These are phyloP conservation scores for Helleia helle DNA, from an alignment of 2,888 invertebrate species.

Conservation along the genomic window DNA sequence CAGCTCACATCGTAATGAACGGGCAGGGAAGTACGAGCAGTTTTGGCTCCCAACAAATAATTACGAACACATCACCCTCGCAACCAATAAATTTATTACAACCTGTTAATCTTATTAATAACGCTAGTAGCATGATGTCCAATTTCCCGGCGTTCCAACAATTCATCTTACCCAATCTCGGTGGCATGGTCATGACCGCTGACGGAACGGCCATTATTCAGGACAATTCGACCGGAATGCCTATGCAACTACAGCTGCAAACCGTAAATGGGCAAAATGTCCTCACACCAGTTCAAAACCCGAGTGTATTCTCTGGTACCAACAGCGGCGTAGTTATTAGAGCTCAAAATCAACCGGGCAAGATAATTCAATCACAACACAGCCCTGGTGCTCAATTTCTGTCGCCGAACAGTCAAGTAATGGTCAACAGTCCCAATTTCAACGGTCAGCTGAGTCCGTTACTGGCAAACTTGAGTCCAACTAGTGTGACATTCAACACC, in stretches of 20 bases:
- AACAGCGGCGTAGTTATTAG: slow-evolving; percentile 87
- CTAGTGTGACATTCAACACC: slow-evolving; percentile 77
- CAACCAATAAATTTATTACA: slow-evolving; percentile 84
- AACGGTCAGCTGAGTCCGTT: slow-evolving; percentile 87
- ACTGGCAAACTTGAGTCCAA: slow-evolving; percentile 81
- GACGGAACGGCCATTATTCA: slow-evolving; percentile 85
- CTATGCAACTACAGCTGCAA: slow-evolving; percentile 84
- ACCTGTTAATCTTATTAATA: slow-evolving; percentile 86
- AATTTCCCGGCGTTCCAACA: slow-evolving; percentile 88
- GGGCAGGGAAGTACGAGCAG: slow-evolving; percentile 77
- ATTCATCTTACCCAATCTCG: slow-evolving; percentile 85
- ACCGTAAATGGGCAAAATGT: slow-evolving; percentile 87
- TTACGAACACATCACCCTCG: slow-evolving; percentile 73
- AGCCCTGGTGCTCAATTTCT: slow-evolving; percentile 81
- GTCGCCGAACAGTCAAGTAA: slow-evolving; percentile 83
- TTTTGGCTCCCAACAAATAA: slow-evolving; percentile 79
- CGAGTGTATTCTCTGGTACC: slow-evolving; percentile 74
- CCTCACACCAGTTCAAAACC: slow-evolving; percentile 80
- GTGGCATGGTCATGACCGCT: slow-evolving; percentile 88
- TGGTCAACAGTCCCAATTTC: slow-evolving; percentile 82
- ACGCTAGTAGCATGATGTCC: slow-evolving; percentile 78
- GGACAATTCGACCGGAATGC: slow-evolving; percentile 78
- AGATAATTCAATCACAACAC: slow-evolving; percentile 79
- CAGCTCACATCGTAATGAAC: slow-evolving; percentile 85
- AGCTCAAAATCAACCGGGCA: slow-evolving; percentile 81